Evolutionary conservation across 2,888 invertebrate species (phyloP).

Genomic region (Trichopria drosophilae): DNA sequence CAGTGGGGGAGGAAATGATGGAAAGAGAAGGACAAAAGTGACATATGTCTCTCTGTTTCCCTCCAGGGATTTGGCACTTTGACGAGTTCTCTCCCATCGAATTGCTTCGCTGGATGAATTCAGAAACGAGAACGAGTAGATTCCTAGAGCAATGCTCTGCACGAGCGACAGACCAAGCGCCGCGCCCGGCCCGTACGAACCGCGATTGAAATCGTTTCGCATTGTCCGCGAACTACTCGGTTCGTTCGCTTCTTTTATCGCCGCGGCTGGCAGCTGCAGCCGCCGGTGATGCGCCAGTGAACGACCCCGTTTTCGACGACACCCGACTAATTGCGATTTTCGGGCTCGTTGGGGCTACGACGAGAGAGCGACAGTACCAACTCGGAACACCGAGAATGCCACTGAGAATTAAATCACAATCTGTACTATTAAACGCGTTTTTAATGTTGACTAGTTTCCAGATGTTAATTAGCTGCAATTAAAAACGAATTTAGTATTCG

Average conservation of each 20-base stretch:
- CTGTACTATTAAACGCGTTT: no score
- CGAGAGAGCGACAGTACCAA: no score
- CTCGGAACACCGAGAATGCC: no score
- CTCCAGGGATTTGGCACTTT: constrained; percentile 32
- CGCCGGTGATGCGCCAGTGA: constrained; percentile 20
- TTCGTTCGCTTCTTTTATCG: constrained; percentile 37
- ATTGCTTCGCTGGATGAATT: constrained; percentile 19
- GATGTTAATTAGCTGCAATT: no score
- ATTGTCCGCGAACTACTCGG: constrained; percentile 34
- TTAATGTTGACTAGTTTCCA: no score
- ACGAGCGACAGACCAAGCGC: neutral
- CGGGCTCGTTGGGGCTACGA: constrained; percentile 22
- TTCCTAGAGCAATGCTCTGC: neutral
- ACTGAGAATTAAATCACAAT: no score
- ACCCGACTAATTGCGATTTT: constrained; percentile 34
- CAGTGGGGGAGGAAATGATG: constrained; percentile 21
- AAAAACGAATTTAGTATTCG: no score
- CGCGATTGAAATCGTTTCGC: constrained; percentile 41
- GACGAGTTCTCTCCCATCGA: constrained; percentile 23
- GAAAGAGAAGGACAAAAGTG: neutral
- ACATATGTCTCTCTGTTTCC: constrained; percentile 15
- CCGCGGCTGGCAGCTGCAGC: constrained; percentile 15
- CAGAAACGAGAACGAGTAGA: constrained; percentile 21
- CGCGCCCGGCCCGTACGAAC: constrained; percentile 15
- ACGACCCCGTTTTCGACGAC: constrained; percentile 31